Conservation (phyloP, 2,113 vertebrate genomes). For the Bambusicola thoracicus region DNA sequence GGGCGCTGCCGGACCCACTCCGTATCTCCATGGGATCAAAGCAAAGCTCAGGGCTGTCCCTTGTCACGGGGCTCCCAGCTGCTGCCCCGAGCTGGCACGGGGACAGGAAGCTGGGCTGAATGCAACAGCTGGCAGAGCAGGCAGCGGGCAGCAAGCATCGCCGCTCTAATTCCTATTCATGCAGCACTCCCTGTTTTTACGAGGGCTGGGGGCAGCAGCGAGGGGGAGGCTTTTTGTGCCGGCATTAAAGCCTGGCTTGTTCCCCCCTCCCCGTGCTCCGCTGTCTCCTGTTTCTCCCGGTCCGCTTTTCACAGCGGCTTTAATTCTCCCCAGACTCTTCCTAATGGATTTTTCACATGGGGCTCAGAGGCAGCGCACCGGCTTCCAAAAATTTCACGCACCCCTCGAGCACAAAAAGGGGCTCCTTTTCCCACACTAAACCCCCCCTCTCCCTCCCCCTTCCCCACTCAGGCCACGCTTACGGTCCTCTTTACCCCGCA, state of each 20-base stretch:
- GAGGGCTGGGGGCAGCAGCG: not conserved
- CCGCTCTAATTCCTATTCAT: conserved; percentile 38
- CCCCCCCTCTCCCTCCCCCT: not conserved
- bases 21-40: not conserved
- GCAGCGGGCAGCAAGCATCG: conserved; percentile 27
- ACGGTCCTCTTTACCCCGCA: not conserved
- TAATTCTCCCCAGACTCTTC: conserved; percentile 68
- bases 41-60: not conserved
- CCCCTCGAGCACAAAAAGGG: not conserved
- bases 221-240: not conserved
- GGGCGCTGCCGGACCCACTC: not conserved
- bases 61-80: conserved; percentile 43
- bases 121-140: conserved; percentile 73
- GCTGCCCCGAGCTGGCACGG: conserved; percentile 43
- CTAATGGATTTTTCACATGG: conserved; percentile 68
- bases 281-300: conserved; percentile 53
- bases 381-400: conserved; percentile 27
- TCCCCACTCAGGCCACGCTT: not conserved
- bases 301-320: conserved; percentile 28
- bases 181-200: conserved; percentile 38
- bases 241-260: conserved; percentile 54
- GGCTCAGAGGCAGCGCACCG: not conserved
- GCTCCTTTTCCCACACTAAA: conserved; percentile 39
- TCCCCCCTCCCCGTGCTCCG: conserved; percentile 9
- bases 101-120: conserved; percentile 67